A percentile compares a stretch with the other conserved stretches of the same genome.
Evolutionary conservation across 53 echinoderm and acorn worm genomes (phyloP).

Genomic region (Henricia sp.): DNA sequence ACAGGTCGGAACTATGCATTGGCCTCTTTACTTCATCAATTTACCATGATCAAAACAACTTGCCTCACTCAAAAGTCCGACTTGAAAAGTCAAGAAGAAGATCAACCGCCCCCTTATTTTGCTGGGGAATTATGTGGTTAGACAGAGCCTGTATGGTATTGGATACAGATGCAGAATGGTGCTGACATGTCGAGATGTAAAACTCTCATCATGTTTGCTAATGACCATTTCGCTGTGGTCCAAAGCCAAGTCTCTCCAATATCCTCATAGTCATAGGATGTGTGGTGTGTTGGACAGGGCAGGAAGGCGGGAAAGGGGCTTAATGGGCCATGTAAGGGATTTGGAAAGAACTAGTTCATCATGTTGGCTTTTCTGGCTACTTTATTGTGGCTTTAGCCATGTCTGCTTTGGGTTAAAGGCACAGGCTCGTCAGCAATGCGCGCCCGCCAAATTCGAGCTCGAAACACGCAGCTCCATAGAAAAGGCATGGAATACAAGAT

Average conservation of each 20-base stretch:
- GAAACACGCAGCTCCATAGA: no score
- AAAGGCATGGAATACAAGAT: no score
- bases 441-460: no score
- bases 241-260: conserved; percentile 10
- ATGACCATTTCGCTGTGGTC: conserved; percentile 37
- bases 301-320: conserved; percentile 35
- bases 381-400: neutral
- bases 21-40: no score
- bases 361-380: neutral
- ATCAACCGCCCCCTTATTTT: no score
- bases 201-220: conserved; percentile 43
- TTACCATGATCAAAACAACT: no score
- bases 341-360: neutral
- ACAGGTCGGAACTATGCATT: no score
- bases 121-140: no score
- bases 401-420: no score
- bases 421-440: no score
- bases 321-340: conserved; percentile 46
- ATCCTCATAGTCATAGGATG: conserved; percentile 17
- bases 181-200: conserved; percentile 40
- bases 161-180: conserved; percentile 29
- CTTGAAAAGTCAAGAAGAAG: no score
- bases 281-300: conserved; percentile 1
- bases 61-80: no score
- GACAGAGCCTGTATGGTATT: conserved; percentile 1